phyloP scores from a whole-genome alignment of 2,888 invertebrate genomes.

The Ellobium chinense region DNA sequence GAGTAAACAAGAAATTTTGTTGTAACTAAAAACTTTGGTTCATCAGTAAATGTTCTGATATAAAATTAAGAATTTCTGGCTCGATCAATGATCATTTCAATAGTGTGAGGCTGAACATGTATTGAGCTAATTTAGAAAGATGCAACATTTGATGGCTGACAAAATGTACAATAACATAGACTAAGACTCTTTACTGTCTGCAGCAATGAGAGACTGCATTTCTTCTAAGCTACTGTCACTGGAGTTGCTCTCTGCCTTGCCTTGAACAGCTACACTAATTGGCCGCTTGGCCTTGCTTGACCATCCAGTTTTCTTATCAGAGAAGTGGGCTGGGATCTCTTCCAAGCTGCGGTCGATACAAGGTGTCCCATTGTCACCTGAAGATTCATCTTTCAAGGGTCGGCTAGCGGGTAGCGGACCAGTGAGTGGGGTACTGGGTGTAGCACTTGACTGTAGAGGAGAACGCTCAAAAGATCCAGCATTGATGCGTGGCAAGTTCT shows the following conservation, averaged over 20 bases:
- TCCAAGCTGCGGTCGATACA: slow-evolving; percentile 73
- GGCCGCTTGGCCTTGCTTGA: slow-evolving; percentile 53
- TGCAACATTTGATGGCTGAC: too few species aligned
- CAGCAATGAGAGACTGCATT: slow-evolving; percentile 19
- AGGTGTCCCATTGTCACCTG: slow-evolving; percentile 59
- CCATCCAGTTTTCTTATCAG: slow-evolving; percentile 48
- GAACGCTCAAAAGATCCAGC: slow-evolving; percentile 69
- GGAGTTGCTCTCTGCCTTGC: neutral
- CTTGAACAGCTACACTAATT: slow-evolving; percentile 50
- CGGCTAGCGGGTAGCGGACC: slow-evolving; percentile 35
- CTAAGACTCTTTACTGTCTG: slow-evolving; percentile 1
- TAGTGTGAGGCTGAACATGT: too few species aligned
- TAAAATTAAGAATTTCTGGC: too few species aligned
- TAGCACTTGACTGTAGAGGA: slow-evolving; percentile 55
- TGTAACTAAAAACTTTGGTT: too few species aligned
- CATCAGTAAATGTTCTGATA: too few species aligned
- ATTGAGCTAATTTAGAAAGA: neutral
- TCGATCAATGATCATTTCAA: too few species aligned
- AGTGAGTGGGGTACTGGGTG: slow-evolving; percentile 42
- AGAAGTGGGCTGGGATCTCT: slow-evolving; percentile 63
- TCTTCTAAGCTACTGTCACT: slow-evolving; percentile 32
- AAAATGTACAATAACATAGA: too few species aligned
- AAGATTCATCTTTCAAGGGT: slow-evolving; percentile 43
- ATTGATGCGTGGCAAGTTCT: slow-evolving; percentile 69
- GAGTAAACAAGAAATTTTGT: too few species aligned